A percentile compares a stretch with the other conserved stretches of the same genome.
phyloP scores from a whole-genome alignment of 2,888 invertebrate genomes.

The Abscondita cerata region DNA sequence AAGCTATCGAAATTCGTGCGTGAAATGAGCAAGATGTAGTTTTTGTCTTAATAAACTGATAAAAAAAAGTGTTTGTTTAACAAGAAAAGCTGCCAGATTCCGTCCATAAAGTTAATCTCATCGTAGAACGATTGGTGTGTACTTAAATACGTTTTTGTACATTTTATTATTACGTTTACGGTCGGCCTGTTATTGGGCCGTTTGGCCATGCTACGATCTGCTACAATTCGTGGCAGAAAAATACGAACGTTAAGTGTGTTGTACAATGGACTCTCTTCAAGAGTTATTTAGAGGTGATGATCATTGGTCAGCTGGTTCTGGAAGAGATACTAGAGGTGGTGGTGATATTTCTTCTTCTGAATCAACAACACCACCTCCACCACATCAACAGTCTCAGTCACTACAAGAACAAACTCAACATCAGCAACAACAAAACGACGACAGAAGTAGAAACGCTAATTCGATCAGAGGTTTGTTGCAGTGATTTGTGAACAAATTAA shows the following conservation, averaged over 20 bases:
- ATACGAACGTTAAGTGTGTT: constrained; percentile 44
- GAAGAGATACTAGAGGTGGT: constrained; percentile 40
- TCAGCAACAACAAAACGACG: constrained; percentile 49
- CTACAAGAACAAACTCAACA: constrained; percentile 38
- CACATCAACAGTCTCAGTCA: constrained; percentile 59
- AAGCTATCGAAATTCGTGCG: constrained; percentile 18
- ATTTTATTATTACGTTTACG: constrained; percentile 22
- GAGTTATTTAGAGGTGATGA: constrained; percentile 57
- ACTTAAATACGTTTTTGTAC: constrained; percentile 14
- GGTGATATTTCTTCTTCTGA: constrained; percentile 59
- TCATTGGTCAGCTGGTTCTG: constrained; percentile 47
- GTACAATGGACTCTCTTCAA: constrained; percentile 60
- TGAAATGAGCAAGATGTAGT: constrained; percentile 28
- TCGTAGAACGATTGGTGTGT: constrained; percentile 2
- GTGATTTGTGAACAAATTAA: not conserved
- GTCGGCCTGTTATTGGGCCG: constrained; percentile 39
- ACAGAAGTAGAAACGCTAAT: constrained; percentile 69
- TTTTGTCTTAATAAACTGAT: not conserved
- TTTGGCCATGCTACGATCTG: constrained; percentile 45
- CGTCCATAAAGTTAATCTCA: constrained; percentile 21
- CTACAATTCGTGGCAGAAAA: constrained; percentile 35
- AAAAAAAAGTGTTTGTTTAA: constrained; percentile 1
- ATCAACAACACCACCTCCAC: constrained; percentile 67
- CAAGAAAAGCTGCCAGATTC: constrained; percentile 17
- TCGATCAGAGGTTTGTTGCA: constrained; percentile 68